Base-by-base conservation (phyloP, 2,888 invertebrate species). In the Rhagonycha lutea region DNA sequence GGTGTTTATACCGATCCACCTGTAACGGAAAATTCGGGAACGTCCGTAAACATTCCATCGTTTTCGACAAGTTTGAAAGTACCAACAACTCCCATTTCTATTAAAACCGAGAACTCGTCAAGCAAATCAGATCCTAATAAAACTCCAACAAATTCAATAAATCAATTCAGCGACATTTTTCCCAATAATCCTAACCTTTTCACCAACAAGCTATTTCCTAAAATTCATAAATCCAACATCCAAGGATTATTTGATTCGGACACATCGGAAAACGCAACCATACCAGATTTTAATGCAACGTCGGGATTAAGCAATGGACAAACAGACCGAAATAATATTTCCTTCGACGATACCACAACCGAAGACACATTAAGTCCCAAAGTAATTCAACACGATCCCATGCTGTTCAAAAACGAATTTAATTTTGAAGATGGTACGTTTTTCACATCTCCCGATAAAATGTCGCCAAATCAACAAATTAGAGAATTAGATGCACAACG, bases 401-500 rank as follows among this genome's bases (percentile, higher is more conserved):
- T 85, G 83, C 85, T 86, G 83, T 81, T 85, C 75, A 86, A 86
- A 83, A 85, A 82, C 77, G 87, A 87, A 81, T 82, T 84, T 69
- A 73, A 67, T 68, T 76, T 78, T 67, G 86, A 87, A 68, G 83
- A 83, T 71, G 75, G 75, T 60, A 81, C 81, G 47, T 84, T 83
- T 79, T 86, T 85, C 79, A 85, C 86, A 73, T 83, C 86, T 62
- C 79, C 82, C 70, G 84, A 83, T 76, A 86, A 87, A 82, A 82
- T 85, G 80, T 87, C 86, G 74, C 86, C 86, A 76, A 84, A 84
- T 82, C 85, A 87, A 79, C 83, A 84, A 80, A 91, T 65, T 90
- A 92, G 80, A 89, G 94, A 95, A 70, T 88, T 92, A 2, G 94
- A 92, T 73, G 92, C 95, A 83, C 95, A 95, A 74, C 93, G 93